A percentile compares a stretch with the other conserved stretches of the same genome.
Evolutionary conservation across 2,797 vertebrate genomes (phyloP).

Genomic region (Rhinoraja longicauda): DNA sequence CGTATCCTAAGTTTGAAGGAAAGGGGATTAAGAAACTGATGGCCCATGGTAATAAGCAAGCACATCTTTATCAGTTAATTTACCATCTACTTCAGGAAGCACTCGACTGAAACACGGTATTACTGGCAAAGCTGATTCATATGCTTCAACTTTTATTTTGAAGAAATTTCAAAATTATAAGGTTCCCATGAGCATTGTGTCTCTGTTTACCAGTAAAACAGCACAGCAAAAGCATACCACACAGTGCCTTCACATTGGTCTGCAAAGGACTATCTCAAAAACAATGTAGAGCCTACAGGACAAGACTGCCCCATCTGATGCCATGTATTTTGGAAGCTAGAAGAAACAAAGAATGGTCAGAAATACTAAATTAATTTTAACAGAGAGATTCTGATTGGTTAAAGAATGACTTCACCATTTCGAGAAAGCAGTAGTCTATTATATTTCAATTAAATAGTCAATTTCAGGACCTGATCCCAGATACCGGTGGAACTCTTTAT

Average conservation of each 20-base stretch:
- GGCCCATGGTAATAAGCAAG: background rate
- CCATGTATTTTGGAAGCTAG: background rate
- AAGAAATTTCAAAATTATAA: background rate
- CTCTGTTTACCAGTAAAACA: too few species aligned
- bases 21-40: background rate
- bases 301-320: background rate
- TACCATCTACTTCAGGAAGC: background rate
- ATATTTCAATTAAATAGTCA: background rate
- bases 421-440: background rate
- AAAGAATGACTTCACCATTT: background rate
- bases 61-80: background rate
- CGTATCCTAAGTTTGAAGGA: background rate
- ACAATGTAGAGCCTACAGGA: background rate
- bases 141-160: background rate
- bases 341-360: background rate
- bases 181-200: background rate
- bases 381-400: background rate
- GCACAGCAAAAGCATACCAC: background rate
- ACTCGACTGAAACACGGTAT: background rate
- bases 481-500: background rate
- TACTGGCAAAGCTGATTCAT: background rate
- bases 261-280: background rate
- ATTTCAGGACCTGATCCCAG: background rate
- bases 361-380: background rate
- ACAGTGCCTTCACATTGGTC: background rate